Evolutionary conservation across 2,113 vertebrate genomes (phyloP).

Genomic region (Bos indicus): DNA sequence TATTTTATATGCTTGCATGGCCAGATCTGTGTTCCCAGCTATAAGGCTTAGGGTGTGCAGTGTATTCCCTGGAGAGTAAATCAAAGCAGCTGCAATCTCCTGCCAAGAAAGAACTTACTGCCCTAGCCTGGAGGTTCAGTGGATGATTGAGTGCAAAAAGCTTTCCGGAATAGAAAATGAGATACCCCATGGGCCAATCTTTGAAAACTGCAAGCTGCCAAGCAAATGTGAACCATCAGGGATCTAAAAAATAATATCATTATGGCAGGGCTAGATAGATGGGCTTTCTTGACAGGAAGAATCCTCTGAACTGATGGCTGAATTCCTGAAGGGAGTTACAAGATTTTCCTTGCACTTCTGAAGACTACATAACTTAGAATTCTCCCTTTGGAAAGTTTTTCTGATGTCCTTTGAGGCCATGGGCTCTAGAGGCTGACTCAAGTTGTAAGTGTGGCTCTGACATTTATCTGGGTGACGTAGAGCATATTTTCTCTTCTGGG

Average conservation of each 20-base stretch:
- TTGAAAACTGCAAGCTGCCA: not conserved
- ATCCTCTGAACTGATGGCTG: not conserved
- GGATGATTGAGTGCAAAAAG: not conserved
- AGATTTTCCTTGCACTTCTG: not conserved
- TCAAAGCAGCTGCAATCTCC: slow-evolving; percentile 12
- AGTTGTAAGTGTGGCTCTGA: not conserved
- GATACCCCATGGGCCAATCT: not conserved
- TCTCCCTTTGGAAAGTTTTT: not conserved
- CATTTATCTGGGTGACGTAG: not conserved
- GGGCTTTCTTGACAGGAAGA: not conserved
- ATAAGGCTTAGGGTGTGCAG: not conserved
- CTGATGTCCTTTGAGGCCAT: not conserved
- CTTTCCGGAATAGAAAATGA: slow-evolving; percentile 11
- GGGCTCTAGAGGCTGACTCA: not conserved
- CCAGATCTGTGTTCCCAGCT: slow-evolving; percentile 1
- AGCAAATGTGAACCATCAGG: not conserved
- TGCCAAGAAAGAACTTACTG: slow-evolving; percentile 11
- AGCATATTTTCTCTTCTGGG: not conserved
- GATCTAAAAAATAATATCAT: not conserved
- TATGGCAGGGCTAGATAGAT: not conserved
- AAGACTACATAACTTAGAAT: not conserved
- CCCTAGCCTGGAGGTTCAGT: not conserved
- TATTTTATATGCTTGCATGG: slow-evolving; percentile 5
- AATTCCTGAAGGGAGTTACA: not conserved
- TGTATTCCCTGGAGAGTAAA: not conserved